Base-by-base conservation (phyloP, 2,888 invertebrate genomes). In the Boloria selene region DNA sequence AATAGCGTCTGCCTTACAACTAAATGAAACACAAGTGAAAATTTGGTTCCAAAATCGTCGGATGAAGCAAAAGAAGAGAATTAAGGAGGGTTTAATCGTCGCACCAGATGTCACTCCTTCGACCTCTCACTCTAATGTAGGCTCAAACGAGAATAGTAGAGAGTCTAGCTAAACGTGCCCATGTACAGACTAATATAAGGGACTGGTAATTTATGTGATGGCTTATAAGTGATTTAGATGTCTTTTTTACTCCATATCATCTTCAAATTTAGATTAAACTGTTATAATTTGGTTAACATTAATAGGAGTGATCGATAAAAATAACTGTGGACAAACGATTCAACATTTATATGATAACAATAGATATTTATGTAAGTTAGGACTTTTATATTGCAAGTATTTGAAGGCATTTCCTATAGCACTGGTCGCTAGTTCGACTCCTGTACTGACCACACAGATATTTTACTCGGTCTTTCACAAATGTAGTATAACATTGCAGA, bases 1-100 rank as follows among this genome's bases (percentile, higher is more conserved):
- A 90, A 99, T 99, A 75, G 99, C 99, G 0, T 97, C 98, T 3
- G 97, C 98, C 3, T 92, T 99, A 64, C 98, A 98, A 81, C 94
- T 99, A 61, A 99, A 99, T 88, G 99, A 99, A 87, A 98, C 99
- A 1, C 99, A 99, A 93, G 96, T 97, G 45, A 98, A 98, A 90
- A 98, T 99, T 75, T 99, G 99, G 99, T 99, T 99, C 85, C 99
- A 99, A 88, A 99, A 99, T 85, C 93, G 99, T 75, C 93, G 99
- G 77, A 99, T 99, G 99, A 99, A 99, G 86, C 98, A 98, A 84
- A 98, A 98, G 93, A 98, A 99, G 84, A 93, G 98, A 72, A 97
- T 98, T 93, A 98, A 98, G 91, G 98, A 98, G 80, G 98, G 98
- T 0, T 92, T 97, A 7, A 95, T 97, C 72, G 88, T 88, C 0